Evolutionary conservation across 1,140 invertebrate genomes (phyloP), one percentile per base, ranked within the genome.

Genomic region (Ylistrum balloti): DNA sequence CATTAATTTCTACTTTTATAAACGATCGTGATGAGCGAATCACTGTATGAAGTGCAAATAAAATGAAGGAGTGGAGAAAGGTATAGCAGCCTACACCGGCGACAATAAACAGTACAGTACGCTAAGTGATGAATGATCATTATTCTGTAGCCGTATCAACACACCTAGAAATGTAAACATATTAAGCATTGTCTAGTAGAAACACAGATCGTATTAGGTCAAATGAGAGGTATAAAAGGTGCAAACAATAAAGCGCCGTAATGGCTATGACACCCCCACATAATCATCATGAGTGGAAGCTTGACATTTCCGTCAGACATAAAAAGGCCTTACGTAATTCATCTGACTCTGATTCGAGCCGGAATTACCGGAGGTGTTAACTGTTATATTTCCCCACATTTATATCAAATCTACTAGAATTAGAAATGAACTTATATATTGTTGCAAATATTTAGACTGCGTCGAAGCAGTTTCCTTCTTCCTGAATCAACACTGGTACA

Each of bases 251-350:
- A 74, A 74, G 22, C 56, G 56, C 13, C n/a, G 22, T n/a, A 28
- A 1, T 28, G 56, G 28, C 28, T 28, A n/a, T 28, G 56, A 74
- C 13, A 28, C 56, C 7, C 56, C 56, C n/a, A 74, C 56, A 28
- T n/a, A 28, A 74, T 74, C 56, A 17, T 56, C 45, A 56, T 56
- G 9, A 56, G 45, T 22, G 45, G 13, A 17, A 56, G 45, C 22
- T n/a, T 74, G 56, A 74, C n/a, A 74, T 74, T 74, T 74, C 56
- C 56, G 56, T 74, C 28, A 1, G 56, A n/a, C 56, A 74, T 74
- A 28, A n/a, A 74, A 45, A 13, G 1, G 9, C 41, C 20, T 74
- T 74, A n/a, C 28, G n/a, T 28, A 74, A 74, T 74, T 5, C 28
- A 74, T 74, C 2, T n/a, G 56, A 74, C 3, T 45, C 3, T 74